Base-by-base conservation (phyloP, 2,888 invertebrate genomes). In the Acleris literana region DNA sequence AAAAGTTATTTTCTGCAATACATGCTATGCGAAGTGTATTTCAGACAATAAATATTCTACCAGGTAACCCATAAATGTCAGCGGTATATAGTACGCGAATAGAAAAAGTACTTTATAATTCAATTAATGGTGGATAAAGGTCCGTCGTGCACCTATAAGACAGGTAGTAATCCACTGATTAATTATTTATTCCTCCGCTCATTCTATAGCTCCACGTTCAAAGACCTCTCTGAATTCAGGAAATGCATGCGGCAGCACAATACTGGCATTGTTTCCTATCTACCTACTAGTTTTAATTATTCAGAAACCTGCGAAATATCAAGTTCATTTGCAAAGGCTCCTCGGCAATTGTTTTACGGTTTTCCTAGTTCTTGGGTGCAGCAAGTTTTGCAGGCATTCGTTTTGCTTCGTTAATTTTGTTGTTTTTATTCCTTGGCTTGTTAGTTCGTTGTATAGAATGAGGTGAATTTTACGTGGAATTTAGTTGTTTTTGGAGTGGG, bases 271-370 rank as follows among this genome's bases (percentile, higher is more conserved):
- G 65, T 56, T 22, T n/a, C 29, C 51, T 51, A 55, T 39, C 55
- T 25, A 20, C 53, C 56, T 25, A 48, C 64, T 29, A 22, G 46
- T 64, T 61, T 65, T 65, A 60, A 60, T 65, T 65, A 65, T 65
- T 20, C 51, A 65, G 13, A 22, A 43, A 18, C 53, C 59, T 49
- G 49, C 18, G 54, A 59, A 54, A 65, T 60, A 60, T 65, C 54
- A 65, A 61, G 55, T 65, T 61, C 44, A 60, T 65, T 65, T 56
- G 33, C 33, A n/a, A 1, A 51, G 55, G 44, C 55, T 60, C 51
- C n/a, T 56, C 17, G 25, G 46, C 44, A 25, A 46, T 57, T 57
- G 56, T 57, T 57, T 57, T 43, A 55, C 16, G 16, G 55, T 33
- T 53, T 39, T 59, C n/a, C 39, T 39, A 20, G 43, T 44, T 43